Evolutionary conservation across 1,140 invertebrate genomes (phyloP).

Genomic region (Drosophila sproati): DNA sequence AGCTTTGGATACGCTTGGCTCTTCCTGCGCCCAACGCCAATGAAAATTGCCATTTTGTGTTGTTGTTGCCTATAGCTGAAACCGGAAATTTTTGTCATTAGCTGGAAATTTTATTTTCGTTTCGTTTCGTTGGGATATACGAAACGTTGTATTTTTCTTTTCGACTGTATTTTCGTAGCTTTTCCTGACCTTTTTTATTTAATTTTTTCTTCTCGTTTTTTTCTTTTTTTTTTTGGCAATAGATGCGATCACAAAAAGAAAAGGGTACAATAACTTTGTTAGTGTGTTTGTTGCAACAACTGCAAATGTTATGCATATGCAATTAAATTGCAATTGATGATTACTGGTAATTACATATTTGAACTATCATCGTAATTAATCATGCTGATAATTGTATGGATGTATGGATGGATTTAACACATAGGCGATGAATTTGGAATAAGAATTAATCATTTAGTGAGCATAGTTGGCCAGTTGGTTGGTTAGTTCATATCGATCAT

Average conservation of each 20-base stretch:
- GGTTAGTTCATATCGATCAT: too few species aligned
- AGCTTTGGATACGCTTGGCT: constrained; percentile 29
- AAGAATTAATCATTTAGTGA: too few species aligned
- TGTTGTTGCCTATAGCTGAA: constrained; percentile 38
- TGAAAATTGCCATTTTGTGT: constrained; percentile 41
- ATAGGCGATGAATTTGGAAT: too few species aligned
- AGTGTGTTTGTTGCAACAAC: constrained; percentile 28
- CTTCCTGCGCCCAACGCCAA: constrained; percentile 38
- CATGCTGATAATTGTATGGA: constrained; percentile 6
- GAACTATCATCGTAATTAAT: constrained; percentile 37
- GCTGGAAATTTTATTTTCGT: constrained; percentile 76
- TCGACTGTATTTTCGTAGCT: constrained; percentile 43
- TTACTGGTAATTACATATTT: constrained; percentile 34
- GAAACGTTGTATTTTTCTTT: constrained; percentile 23
- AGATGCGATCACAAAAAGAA: constrained; percentile 11
- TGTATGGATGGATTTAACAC: background rate
- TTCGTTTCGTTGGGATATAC: constrained; percentile 61
- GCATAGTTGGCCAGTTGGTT: too few species aligned
- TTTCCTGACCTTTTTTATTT: constrained; percentile 48
- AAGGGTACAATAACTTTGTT: constrained; percentile 28
- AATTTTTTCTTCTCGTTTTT: background rate
- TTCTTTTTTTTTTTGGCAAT: constrained; percentile 4
- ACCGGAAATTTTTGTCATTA: constrained; percentile 78
- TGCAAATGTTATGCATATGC: background rate
- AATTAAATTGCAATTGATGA: constrained; percentile 38